A percentile compares a stretch with the other conserved stretches of the same genome.
These are phyloP conservation scores for Heteronetta atricapilla DNA, from an alignment of 2,113 vertebrate genomes.

Conservation along the genomic window DNA sequence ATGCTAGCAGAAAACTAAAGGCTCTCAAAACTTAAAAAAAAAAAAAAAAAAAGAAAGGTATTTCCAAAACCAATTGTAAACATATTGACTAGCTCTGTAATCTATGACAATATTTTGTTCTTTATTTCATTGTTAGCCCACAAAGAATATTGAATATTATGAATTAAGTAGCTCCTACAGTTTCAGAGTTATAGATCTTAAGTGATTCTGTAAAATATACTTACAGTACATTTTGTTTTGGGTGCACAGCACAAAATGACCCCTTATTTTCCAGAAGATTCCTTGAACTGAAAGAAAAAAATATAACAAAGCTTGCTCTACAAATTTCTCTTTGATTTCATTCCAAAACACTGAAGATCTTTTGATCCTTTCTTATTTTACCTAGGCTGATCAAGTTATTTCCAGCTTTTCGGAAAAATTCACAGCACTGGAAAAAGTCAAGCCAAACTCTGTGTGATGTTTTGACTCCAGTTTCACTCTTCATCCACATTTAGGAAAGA, in stretches of 20 bases:
- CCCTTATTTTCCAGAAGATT: background rate
- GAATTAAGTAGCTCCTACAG: background rate
- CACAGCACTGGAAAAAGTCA: background rate
- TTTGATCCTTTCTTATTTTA: constrained; percentile 2
- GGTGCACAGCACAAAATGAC: background rate
- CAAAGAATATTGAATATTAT: background rate
- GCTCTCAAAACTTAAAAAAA: background rate
- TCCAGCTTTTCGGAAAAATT: background rate
- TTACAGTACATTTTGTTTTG: background rate
- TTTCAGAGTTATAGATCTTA: background rate
- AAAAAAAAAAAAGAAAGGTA: background rate
- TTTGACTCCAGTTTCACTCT: background rate
- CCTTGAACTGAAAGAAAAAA: background rate
- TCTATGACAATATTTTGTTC: background rate
- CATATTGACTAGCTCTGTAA: background rate
- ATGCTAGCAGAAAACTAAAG: background rate
- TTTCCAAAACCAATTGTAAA: constrained; percentile 2
- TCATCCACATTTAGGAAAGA: background rate
- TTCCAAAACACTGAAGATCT: background rate
- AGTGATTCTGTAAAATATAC: background rate
- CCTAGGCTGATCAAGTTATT: background rate
- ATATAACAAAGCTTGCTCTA: background rate
- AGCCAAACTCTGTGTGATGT: background rate
- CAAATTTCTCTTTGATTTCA: background rate
- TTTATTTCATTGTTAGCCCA: background rate